These are phyloP conservation scores for Myotis planiceps DNA, from an alignment of 2,797 vertebrate genomes.

Conservation along the genomic window DNA sequence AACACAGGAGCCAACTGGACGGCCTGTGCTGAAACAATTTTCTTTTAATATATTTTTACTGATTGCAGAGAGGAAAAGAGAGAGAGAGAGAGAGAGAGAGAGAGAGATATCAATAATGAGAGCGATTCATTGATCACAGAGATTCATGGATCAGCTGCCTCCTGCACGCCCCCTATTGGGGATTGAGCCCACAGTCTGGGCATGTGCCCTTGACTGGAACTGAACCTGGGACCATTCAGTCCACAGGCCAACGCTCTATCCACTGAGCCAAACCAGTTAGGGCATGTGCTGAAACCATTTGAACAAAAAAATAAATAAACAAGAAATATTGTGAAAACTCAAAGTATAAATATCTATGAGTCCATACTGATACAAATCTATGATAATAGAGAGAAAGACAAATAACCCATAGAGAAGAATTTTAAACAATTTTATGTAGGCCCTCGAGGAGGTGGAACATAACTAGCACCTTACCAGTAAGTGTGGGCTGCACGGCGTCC, in stretches of 20 bases:
- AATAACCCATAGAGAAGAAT: not conserved
- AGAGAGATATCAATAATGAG: too few species aligned
- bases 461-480: not conserved
- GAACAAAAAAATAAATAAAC: not conserved
- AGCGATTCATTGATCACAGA: too few species aligned
- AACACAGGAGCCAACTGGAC: not conserved
- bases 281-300: not conserved
- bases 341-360: not conserved
- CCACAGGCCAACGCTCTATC: too few species aligned
- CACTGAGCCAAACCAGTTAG: not conserved
- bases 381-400: not conserved
- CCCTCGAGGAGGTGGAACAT: not conserved
- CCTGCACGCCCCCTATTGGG: too few species aligned
- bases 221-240: too few species aligned
- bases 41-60: too few species aligned
- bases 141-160: too few species aligned
- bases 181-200: too few species aligned
- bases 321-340: not conserved
- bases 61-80: too few species aligned
- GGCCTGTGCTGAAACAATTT: too few species aligned
- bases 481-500: not conserved
- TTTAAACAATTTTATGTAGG: not conserved
- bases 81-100: too few species aligned
- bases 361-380: not conserved
- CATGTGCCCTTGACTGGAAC: too few species aligned